These are phyloP conservation scores for Neolamprologus variostigma DNA, from an alignment of 2,113 vertebrate species.

Conservation along the genomic window DNA sequence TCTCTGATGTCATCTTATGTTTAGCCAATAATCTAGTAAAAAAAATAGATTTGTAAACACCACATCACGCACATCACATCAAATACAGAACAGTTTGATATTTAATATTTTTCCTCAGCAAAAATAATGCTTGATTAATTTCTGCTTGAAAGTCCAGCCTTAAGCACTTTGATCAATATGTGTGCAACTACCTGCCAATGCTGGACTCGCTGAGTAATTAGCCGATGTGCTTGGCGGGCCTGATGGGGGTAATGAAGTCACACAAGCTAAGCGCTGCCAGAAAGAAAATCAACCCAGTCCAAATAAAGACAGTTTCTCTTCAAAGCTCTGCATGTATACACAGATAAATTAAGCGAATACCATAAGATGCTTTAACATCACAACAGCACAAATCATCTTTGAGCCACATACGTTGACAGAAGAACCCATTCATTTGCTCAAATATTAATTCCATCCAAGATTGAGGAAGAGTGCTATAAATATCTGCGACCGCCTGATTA, in stretches of 20 bases:
- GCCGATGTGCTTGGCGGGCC: conserved; percentile 56
- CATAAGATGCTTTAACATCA: conserved; percentile 28
- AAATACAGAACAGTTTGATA: neutral
- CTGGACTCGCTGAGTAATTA: conserved; percentile 70
- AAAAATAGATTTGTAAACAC: conserved; percentile 4
- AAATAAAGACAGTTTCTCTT: conserved; percentile 15
- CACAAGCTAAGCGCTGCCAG: conserved; percentile 37
- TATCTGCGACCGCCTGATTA: conserved; percentile 53
- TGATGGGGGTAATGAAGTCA: conserved; percentile 60
- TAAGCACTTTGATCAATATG: conserved; percentile 62
- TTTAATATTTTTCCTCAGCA: conserved; percentile 13
- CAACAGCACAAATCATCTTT: conserved; percentile 28
- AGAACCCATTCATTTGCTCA: conserved; percentile 48
- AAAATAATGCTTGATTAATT: conserved; percentile 66
- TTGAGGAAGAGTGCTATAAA: conserved; percentile 58
- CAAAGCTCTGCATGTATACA: neutral
- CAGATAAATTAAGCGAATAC: neutral
- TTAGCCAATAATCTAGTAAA: neutral
- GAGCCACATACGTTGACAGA: conserved; percentile 7
- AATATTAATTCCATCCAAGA: conserved; percentile 55
- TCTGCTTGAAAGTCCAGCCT: conserved; percentile 57
- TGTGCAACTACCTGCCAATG: conserved; percentile 71
- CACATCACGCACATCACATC: neutral
- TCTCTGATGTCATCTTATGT: neutral
- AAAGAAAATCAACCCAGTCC: conserved; percentile 18